These are phyloP conservation scores for Lithobates pipiens DNA, from an alignment of 2,797 vertebrate species.

Conservation along the genomic window DNA sequence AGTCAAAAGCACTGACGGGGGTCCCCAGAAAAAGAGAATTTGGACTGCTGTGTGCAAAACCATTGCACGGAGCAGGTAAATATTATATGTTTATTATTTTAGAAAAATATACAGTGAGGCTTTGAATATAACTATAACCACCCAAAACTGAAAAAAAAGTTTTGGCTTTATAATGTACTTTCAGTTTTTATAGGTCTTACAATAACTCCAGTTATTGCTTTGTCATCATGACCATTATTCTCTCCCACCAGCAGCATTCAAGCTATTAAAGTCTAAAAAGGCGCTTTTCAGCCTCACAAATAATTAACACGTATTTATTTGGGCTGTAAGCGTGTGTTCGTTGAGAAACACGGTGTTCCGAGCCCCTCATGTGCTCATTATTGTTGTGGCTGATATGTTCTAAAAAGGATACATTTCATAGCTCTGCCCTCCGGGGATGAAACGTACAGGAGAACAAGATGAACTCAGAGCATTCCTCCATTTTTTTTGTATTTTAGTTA, in stretches of 20 bases:
- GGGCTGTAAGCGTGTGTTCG: background rate
- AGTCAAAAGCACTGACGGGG: too few species aligned
- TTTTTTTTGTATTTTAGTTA: too few species aligned
- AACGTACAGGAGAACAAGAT: background rate
- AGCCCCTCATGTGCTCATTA: background rate
- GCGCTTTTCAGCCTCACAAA: conserved; percentile 27
- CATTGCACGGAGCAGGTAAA: too few species aligned
- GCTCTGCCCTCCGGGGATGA: background rate
- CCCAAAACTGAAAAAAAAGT: too few species aligned
- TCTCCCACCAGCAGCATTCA: background rate
- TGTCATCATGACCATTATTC: background rate
- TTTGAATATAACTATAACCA: too few species aligned
- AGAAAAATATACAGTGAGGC: too few species aligned
- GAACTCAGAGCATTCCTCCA: too few species aligned
- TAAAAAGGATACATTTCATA: background rate
- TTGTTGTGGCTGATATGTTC: conserved; percentile 5
- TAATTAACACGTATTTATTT: conserved; percentile 8
- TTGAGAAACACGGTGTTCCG: background rate
- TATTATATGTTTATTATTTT: too few species aligned
- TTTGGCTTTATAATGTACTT: too few species aligned
- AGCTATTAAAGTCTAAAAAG: conserved; percentile 8
- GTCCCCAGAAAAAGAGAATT: too few species aligned
- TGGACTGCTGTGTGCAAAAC: too few species aligned
- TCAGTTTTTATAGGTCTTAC: too few species aligned
- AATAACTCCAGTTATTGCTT: background rate